Base-by-base conservation (phyloP, 2,113 vertebrate genomes). In the Brachyhypopomus occidentalis region DNA sequence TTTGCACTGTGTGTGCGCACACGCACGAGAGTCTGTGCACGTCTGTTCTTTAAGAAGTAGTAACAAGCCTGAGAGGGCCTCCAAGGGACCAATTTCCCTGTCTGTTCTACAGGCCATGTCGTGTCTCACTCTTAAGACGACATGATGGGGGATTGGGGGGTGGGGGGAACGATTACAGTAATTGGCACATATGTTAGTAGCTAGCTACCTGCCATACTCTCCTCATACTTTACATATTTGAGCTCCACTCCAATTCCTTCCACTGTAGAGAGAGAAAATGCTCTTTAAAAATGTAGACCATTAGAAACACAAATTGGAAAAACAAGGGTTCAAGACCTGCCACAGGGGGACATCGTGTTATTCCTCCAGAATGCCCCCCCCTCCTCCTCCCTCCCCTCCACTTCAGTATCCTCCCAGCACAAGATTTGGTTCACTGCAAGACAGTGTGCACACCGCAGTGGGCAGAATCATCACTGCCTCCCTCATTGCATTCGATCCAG, bases 1-100 rank as follows among this genome's bases (percentile, higher is more conserved):
- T 85, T 86, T 84, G 81, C 85, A 86, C 71, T 66, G 63, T 66
- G 62, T 64, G 25, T 66, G 63, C 30, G 27, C 3, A 27, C 16
- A 19, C 7, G 5, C 17, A 55, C 25, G 20, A n/a, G 48, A 23
- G 56, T 9, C 14, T 58, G 41, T 34, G 20, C 48, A 45, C 60
- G 92, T 91, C 19, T 71, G 25, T 78, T 72, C 75, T 62, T 8
- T 30, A n/a, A 23, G 66, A 67, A 17, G 63, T 69, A 38, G 60
- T 79, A 88, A 88, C 84, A 48, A 86, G 87, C 69, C 81, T 73
- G 71, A 6, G 17, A 30, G 7, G 27, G 82, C 79, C 89, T 86
- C 84, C 73, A 70, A 74, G 88, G 88, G 86, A 87, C 88, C 84
- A 88, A 90, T 90, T 90, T 87, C 80, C 75, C 41, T 69, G 70